These are phyloP conservation scores for Hartigia nigra DNA, from an alignment of 2,888 invertebrate species.

Conservation along the genomic window DNA sequence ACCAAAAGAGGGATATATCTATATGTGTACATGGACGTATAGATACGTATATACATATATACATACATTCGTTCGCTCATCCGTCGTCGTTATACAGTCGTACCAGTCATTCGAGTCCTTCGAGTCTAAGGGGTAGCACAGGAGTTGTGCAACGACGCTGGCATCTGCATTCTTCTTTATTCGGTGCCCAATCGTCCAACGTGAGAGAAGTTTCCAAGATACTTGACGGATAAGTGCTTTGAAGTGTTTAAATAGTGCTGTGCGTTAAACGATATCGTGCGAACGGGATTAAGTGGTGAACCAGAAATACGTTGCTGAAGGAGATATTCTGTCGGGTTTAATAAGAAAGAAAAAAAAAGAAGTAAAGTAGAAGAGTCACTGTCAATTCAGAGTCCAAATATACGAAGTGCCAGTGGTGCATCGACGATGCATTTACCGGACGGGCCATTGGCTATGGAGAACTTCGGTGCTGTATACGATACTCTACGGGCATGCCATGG, in stretches of 20 bases:
- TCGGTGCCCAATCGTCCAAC: neutral
- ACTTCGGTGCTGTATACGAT: constrained; percentile 80
- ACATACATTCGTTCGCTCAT: neutral
- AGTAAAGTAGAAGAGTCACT: neutral
- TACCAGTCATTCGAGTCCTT: neutral
- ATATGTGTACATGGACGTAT: neutral
- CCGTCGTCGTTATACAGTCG: neutral
- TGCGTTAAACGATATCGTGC: neutral
- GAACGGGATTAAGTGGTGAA: neutral
- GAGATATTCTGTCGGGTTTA: neutral
- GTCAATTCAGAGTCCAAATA: neutral
- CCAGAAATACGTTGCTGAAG: constrained; percentile 1
- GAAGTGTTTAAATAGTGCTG: neutral
- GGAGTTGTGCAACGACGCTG: neutral
- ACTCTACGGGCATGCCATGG: constrained; percentile 90
- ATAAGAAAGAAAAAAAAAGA: neutral
- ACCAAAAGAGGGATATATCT: constrained; percentile 16
- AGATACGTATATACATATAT: neutral
- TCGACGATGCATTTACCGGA: constrained; percentile 76
- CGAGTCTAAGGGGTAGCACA: neutral
- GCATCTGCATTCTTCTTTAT: neutral
- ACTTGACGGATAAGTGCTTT: neutral
- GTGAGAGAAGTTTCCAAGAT: neutral
- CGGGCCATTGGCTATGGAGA: constrained; percentile 77
- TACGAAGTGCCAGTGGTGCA: neutral